Base-by-base conservation (phyloP, 2,113 vertebrate genomes). In the Campylomormyrus numenius region DNA sequence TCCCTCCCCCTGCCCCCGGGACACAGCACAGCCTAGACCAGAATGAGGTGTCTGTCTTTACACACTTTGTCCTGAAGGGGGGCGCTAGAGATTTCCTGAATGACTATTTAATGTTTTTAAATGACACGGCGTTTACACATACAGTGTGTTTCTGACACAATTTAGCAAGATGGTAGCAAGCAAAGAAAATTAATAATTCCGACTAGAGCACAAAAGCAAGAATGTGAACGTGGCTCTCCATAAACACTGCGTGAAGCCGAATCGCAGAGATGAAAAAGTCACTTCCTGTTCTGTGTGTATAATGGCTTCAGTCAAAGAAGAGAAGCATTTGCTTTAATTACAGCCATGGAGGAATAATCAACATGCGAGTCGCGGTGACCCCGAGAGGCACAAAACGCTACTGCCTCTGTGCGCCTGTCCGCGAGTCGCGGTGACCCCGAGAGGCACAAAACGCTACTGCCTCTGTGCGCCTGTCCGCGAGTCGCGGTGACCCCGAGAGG, bases 11-110 rank as follows among this genome's bases (percentile, higher is more conserved):
- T 39, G 5, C 35, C 74, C 31, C 27, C 3, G 19, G 13, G 48
- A 48, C 66, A 83, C 45, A 66, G 92, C 42, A 90, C 89, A 90
- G 90, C 90, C 48, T 77, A 52, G 91, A 90, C 92, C 66, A 27
- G 3, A 66, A 27, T 4, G 58, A 66, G 58, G n/a, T 10, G 62
- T 27, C 62, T 11, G 27, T 31, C 49, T 27, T 70, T 27, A 70
- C 62, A 3, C 62, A 31, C 62, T 3, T 70, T 31, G 62, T 42
- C 21, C 42, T 46, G 35, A 46, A 84, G 80, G 62, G 10, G 3
- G 10, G 62, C 62, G 27, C 62, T 70, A 70, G 9, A 27, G 62
- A 31, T 31, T 31, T 27, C 58, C 58, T 62, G 58, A 62, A 62
- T 62, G 24, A 62, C 24, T 62, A 2, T n/a, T 31, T 70, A 10